Base-by-base conservation (phyloP, 2,888 invertebrate genomes). In the Serripes groenlandicus region DNA sequence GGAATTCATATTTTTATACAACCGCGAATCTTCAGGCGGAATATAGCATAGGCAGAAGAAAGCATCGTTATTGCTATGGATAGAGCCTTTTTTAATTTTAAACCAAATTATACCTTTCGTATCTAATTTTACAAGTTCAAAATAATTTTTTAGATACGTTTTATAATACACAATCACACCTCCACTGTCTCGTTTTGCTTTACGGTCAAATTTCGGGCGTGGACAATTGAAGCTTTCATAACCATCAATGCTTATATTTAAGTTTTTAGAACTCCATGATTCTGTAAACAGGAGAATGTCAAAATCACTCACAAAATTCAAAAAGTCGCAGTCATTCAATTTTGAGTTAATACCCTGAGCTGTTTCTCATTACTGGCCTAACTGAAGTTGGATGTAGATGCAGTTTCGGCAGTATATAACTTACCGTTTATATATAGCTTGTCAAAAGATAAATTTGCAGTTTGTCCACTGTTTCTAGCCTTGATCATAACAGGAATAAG, bases 21-120 rank as follows among this genome's bases (percentile, higher is more conserved):
- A 34, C 35, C 35, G 11, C 21, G 74, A 69, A 1, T 79, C 60
- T 62, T 79, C 74, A 34, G 78, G 78, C 7, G 78, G 79, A 30
- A 79, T 79, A 54, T 79, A 79, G n/a, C 69, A 79, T 28, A 58
- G 28, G 30, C 70, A 79, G n/a, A 74, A 26, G 60, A 68, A 79
- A n/a, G 54, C 32, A 52, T 69, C 69, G 35, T 54, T 73, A 18
- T 60, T 62, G 5, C n/a, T n/a, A 34, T 70, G 15, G 26, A 74
- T 42, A 7, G 35, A 58, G 26, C 35, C 30, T 18, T 34, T 69
- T n/a, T 62, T 58, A 32, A 79, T 37, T 52, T 74, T 79, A 32
- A 74, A 32, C 74, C 79, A 79, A 15, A 79, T 37, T n/a, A 79
- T 74, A 62, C 79, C 74, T 30, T 60, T 69, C n/a, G 26, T 26